Evolutionary conservation across 2,888 invertebrate genomes (phyloP).

Genomic region (Plusia festucae): DNA sequence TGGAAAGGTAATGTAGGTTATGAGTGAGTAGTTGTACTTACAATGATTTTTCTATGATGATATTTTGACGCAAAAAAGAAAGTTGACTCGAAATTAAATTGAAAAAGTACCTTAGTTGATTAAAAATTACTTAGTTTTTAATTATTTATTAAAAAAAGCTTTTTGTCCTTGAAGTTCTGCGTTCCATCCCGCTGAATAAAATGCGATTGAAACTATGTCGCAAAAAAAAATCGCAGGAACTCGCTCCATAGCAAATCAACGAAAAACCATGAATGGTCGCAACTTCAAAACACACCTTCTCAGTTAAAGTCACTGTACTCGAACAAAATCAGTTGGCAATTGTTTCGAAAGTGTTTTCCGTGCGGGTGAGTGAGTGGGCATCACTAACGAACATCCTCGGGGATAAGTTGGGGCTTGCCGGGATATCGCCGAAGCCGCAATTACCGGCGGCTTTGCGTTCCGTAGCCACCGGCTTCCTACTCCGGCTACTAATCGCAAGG

Average conservation of each 20-base stretch:
- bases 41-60: too few species aligned
- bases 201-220: background rate
- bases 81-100: too few species aligned
- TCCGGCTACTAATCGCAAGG: conserved; percentile 77
- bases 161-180: too few species aligned
- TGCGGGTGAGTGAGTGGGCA: conserved; percentile 59
- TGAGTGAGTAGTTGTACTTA: too few species aligned
- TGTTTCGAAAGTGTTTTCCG: conserved; percentile 61
- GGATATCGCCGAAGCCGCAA: conserved; percentile 82
- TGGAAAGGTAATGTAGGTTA: too few species aligned
- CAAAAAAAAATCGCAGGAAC: background rate
- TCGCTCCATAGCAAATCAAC: conserved; percentile 8
- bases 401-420: conserved; percentile 78
- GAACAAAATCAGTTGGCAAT: conserved; percentile 58
- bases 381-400: conserved; percentile 75
- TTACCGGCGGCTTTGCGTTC: conserved; percentile 83
- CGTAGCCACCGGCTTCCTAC: conserved; percentile 69
- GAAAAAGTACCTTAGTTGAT: too few species aligned
- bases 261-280: conserved; percentile 32
- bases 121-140: too few species aligned
- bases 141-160: too few species aligned
- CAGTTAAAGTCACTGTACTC: background rate
- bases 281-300: conserved; percentile 1
- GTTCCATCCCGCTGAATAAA: background rate
- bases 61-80: background rate